Evolutionary conservation across 1,140 invertebrate genomes (phyloP).

Genomic region (Drosophila tropicalis): DNA sequence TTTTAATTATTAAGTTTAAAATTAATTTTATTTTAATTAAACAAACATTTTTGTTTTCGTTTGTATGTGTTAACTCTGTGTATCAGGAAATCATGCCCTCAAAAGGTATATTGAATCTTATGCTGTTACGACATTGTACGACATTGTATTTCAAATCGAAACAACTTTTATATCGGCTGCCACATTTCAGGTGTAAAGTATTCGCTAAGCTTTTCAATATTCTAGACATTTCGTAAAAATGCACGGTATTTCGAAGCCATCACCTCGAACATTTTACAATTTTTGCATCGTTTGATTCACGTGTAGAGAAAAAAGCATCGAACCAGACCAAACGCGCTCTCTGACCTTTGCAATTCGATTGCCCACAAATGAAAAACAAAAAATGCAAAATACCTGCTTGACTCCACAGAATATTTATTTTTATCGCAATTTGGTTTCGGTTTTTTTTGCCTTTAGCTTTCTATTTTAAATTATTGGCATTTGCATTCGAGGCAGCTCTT

Average conservation of each 20-base stretch:
- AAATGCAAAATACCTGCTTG: constrained; percentile 24
- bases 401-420: constrained; percentile 25
- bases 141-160: no score
- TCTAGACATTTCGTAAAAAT: no score
- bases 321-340: background rate
- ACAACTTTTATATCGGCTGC: no score
- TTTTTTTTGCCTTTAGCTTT: constrained; percentile 17
- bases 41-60: background rate
- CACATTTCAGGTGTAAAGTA: no score
- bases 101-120: no score
- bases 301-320: background rate
- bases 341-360: constrained; percentile 54
- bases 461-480: constrained; percentile 31
- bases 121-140: no score
- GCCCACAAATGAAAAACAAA: constrained; percentile 39
- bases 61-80: background rate
- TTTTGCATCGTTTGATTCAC: background rate
- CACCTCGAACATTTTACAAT: background rate
- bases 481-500: constrained; percentile 30
- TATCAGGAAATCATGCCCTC: background rate
- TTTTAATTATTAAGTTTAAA: background rate
- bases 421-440: constrained; percentile 14
- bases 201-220: no score
- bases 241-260: background rate
- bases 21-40: constrained; percentile 5